These are phyloP conservation scores for Hippocampus zosterae DNA, from an alignment of 2,113 vertebrate genomes.

Conservation along the genomic window DNA sequence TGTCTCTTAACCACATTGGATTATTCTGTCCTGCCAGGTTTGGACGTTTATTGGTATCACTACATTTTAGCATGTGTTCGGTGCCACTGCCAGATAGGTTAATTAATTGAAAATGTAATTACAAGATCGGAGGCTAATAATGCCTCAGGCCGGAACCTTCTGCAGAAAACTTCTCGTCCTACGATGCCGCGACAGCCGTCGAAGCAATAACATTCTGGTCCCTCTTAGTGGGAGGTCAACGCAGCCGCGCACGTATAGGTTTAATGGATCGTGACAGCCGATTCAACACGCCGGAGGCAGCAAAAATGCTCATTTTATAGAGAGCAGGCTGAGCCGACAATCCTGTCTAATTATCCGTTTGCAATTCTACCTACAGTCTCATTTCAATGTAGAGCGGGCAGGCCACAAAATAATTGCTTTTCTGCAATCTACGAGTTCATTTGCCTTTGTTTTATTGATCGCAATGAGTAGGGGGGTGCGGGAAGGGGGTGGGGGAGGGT, in stretches of 20 bases:
- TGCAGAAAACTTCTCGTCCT: neutral
- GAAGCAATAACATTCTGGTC: conserved; percentile 20
- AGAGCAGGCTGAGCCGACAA: conserved; percentile 26
- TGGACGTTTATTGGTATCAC: neutral
- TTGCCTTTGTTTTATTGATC: conserved; percentile 73
- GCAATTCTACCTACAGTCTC: conserved; percentile 63
- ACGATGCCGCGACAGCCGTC: conserved; percentile 19
- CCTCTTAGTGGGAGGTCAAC: conserved; percentile 26
- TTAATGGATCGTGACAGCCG: conserved; percentile 40
- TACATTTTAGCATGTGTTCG: neutral
- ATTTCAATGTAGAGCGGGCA: conserved; percentile 55
- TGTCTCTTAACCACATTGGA: neutral
- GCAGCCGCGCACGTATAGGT: neutral
- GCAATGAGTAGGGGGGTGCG: conserved; percentile 50
- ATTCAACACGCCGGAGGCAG: conserved; percentile 21
- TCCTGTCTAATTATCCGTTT: conserved; percentile 57
- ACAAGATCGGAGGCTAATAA: neutral
- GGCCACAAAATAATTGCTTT: conserved; percentile 61
- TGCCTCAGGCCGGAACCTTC: neutral
- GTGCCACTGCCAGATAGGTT: neutral
- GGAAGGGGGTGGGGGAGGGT: neutral
- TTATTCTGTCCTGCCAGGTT: neutral
- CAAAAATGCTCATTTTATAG: conserved; percentile 31
- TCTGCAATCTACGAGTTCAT: conserved; percentile 67
- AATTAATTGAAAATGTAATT: conserved; percentile 2